Base-by-base conservation (phyloP, 2,888 invertebrate genomes). In the Andrena haemorrhoa region DNA sequence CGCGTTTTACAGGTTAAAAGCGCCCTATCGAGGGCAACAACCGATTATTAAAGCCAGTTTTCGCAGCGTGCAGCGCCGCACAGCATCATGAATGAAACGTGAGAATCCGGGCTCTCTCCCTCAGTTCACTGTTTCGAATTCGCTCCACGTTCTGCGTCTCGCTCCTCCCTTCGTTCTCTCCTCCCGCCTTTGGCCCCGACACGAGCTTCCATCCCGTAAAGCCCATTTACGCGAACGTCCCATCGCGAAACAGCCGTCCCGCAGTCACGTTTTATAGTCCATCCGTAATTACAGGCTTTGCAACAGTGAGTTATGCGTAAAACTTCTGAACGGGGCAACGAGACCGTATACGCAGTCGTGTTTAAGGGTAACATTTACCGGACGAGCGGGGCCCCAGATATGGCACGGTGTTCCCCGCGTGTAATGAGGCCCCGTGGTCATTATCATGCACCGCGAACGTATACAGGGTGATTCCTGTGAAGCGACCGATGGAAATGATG, bases 41-140 rank as follows among this genome's bases (percentile, higher is more conserved):
- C 75, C 75, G 68, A 63, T 72, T 68, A 75, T 82, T 75, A 79
- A 41, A 68, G 51, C 49, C 75, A 75, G 75, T 75, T 68, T n/a
- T n/a, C n/a, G n/a, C 72, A 23, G 63, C 49, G 47, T 65, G 47
- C 49, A 61, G 29, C 31, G n/a, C n/a, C n/a, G n/a, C 41, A 20
- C 49, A 41, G 23, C 12, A 58, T 20, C 35, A 47, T 68, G 63
- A 71, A 80, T 76, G 68, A 76, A 63, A 61, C 41, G 53, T 47
- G 53, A 49, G 69, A 75, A 63, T 23, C 41, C 16, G 20, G 41
- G n/a, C n/a, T n/a, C n/a, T n/a, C 33, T n/a, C 41, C 56, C 23
- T 58, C 5, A 29, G 76, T 35, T 80, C 49, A 63, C 49, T 23
- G 35, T n/a, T 10, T 33, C 29, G 20, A 65, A 61, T 77, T 51